Base-by-base conservation (phyloP, 1,140 invertebrate genomes). In the Cepaea nemoralis region DNA sequence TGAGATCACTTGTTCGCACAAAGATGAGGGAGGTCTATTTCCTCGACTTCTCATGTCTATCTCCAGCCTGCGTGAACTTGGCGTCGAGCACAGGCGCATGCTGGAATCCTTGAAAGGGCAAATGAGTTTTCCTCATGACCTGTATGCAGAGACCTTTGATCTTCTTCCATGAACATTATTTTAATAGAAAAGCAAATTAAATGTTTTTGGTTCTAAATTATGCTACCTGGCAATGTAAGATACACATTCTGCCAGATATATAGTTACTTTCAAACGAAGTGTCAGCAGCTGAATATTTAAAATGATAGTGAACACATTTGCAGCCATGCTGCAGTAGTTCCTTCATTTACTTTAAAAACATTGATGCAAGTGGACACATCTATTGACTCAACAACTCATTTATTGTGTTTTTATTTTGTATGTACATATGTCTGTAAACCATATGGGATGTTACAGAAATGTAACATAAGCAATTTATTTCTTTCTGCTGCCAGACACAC, bases 31-130 rank as follows among this genome's bases (percentile, higher is more conserved):
- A 0, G 89, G 89, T n/a, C 85, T 91, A 14, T 91, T 91, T 75
- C 89, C 90, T 14, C 88, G 89, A 14, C 85, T 91, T 0, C 87
- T 91, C 42, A 91, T 91, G 90, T 89, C 88, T 80, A 89, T 91
- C 59, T 90, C 90, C 69, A 89, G 86, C 77, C 86, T 91, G 12
- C 87, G 90, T 24, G 90, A 91, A 71, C 87, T 91, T 0, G 90
- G 88, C 33, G 89, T 89, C 14, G 90, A 91, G 80, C 90, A 91
- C 78, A 73, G 88, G 16, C 83, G 90, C 45, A 89, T 90, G 88
- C 84, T 91, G 31, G 86, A 86, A 63, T 87, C 84, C 16, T 84
- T 91, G 5, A 90, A 90, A 80, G 88, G 88, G 39, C 87, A 90
- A 70, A 89, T 90, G 83, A 89, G 83, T 59, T 91, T 91, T 81